Percentiles rank a stretch among this genome's conserved stretches.
Evolutionary conservation across 2,797 vertebrate species (phyloP).

Genomic region (Helostoma temminkii): DNA sequence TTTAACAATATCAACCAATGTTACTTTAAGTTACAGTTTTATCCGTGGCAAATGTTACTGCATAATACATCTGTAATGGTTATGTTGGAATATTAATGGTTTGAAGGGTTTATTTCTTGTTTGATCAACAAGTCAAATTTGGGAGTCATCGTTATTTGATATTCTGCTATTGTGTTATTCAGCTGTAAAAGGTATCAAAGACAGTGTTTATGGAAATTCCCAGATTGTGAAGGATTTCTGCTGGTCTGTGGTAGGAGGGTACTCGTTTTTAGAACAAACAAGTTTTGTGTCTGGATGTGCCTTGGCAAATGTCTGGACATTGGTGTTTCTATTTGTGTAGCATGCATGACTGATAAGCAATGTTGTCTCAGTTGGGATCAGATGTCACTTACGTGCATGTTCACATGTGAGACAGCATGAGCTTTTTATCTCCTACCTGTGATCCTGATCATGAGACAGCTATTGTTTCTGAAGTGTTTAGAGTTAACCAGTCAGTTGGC

Average conservation of each 20-base stretch:
- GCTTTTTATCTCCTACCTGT: conserved; percentile 58
- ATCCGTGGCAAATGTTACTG: too few species aligned
- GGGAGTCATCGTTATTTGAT: neutral
- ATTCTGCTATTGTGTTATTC: conserved; percentile 3
- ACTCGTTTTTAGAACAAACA: conserved; percentile 50
- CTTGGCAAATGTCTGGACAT: conserved; percentile 39
- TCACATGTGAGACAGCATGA: conserved; percentile 4
- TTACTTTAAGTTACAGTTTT: too few species aligned
- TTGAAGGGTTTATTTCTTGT: neutral
- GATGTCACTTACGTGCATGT: conserved; percentile 33
- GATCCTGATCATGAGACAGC: conserved; percentile 51
- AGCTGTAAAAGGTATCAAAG: conserved; percentile 14
- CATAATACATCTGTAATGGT: too few species aligned
- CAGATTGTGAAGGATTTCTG: conserved; percentile 38
- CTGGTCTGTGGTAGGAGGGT: conserved; percentile 28
- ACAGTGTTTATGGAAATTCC: conserved; percentile 53
- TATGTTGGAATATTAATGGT: too few species aligned
- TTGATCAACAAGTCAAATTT: conserved; percentile 5
- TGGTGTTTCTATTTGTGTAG: conserved; percentile 37
- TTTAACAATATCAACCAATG: too few species aligned
- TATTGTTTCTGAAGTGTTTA: conserved; percentile 38
- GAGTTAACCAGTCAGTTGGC: conserved; percentile 8
- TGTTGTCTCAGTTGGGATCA: conserved; percentile 48
- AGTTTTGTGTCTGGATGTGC: conserved; percentile 28
- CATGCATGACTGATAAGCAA: conserved; percentile 26